phyloP scores from a whole-genome alignment of 1,140 invertebrate species.

The Eulimnadia texana region DNA sequence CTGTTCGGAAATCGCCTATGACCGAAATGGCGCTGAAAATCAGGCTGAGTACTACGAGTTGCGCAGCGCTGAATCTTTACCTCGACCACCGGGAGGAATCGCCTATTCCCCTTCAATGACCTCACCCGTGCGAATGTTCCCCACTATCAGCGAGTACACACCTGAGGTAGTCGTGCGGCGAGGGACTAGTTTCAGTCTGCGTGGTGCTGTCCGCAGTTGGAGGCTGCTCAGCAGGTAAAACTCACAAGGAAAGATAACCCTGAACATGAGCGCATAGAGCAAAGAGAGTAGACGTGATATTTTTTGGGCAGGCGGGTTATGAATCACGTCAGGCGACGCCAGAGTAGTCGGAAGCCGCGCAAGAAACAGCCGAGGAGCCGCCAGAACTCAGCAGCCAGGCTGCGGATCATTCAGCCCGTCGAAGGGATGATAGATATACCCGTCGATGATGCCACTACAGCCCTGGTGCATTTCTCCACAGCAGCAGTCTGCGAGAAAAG shows the following conservation, averaged over 20 bases:
- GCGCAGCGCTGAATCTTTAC: conserved; percentile 1
- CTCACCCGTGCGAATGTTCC: neutral
- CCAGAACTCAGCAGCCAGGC: neutral
- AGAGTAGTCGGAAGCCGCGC: neutral
- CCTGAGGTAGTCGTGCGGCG: neutral
- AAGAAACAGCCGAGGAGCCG: neutral
- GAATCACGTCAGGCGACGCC: neutral
- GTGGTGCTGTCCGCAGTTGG: neutral
- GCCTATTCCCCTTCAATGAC: neutral
- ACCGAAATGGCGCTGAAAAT: neutral
- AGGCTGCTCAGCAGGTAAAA: neutral
- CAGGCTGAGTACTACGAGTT: conserved; percentile 4
- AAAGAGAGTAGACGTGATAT: neutral
- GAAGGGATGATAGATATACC: conserved; percentile 4
- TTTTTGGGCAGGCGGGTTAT: neutral
- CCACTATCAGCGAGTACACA: neutral
- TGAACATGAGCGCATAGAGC: neutral
- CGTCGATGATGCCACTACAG: neutral
- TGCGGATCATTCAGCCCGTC: neutral
- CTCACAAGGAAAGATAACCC: neutral
- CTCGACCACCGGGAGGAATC: neutral
- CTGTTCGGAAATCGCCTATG: neutral
- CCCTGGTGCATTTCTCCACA: neutral
- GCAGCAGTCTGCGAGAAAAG: neutral
- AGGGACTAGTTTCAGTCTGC: neutral